Evolutionary conservation across 2,113 vertebrate genomes (phyloP).

Genomic region (Mirza zaza): DNA sequence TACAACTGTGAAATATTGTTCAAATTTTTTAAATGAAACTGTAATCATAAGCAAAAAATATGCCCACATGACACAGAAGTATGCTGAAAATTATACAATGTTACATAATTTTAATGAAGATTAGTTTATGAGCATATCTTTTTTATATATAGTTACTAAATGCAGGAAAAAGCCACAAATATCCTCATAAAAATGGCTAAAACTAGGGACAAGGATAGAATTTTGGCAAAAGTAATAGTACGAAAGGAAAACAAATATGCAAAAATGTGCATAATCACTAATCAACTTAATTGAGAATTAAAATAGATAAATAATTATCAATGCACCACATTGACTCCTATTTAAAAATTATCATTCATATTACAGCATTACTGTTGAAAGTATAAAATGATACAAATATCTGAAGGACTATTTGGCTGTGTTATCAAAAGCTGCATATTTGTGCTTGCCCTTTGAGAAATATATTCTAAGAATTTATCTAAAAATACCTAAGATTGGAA

Average conservation of each 20-base stretch:
- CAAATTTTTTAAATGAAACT: not conserved
- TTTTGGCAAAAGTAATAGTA: not conserved
- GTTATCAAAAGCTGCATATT: not conserved
- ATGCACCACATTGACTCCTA: not conserved
- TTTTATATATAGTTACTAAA: not conserved
- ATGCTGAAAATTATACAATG: not conserved
- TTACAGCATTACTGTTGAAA: not conserved
- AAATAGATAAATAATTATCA: not conserved
- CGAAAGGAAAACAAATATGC: not conserved
- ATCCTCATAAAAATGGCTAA: not conserved
- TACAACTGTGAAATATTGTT: not conserved
- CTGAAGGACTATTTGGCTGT: not conserved
- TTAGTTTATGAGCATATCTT: not conserved
- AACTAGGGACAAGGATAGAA: not conserved
- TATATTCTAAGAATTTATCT: not conserved
- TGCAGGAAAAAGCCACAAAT: not conserved
- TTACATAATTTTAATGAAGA: not conserved
- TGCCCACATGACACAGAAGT: not conserved
- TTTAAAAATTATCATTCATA: not conserved
- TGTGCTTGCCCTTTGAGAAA: not conserved
- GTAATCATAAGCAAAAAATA: not conserved
- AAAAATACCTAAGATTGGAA: not conserved
- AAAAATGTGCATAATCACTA: not conserved
- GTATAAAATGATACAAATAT: not conserved
- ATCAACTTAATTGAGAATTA: not conserved